Evolutionary conservation across 2,113 vertebrate species (phyloP).

Genomic region (Pseudorasbora parva): DNA sequence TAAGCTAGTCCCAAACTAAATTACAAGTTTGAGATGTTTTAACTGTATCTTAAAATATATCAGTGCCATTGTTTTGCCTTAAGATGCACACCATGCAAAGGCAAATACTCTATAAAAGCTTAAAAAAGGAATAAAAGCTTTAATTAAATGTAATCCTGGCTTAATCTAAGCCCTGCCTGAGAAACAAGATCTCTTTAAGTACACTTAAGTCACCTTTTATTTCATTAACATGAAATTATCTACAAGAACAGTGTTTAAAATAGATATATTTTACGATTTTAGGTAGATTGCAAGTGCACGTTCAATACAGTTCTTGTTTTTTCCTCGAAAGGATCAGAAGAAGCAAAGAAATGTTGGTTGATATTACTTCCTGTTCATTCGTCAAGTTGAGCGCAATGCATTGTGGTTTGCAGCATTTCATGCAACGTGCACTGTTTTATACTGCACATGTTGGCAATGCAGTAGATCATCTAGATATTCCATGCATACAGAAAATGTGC

Average conservation of each 20-base stretch:
- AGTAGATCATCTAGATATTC: constrained; percentile 18
- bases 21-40: no score
- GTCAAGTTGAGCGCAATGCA: constrained; percentile 3
- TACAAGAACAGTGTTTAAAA: neutral
- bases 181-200: neutral
- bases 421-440: neutral
- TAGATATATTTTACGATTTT: neutral
- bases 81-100: no score
- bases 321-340: neutral
- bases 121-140: no score
- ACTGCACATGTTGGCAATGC: neutral
- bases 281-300: neutral
- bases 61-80: no score
- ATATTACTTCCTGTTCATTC: neutral
- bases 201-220: neutral
- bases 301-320: neutral
- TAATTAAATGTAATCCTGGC: no score
- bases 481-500: constrained; percentile 3
- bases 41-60: no score
- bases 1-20: no score
- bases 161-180: no score
- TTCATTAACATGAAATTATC: neutral
- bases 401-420: neutral
- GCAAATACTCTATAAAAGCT: no score
- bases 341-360: neutral